Conservation (phyloP, 2,888 invertebrate genomes). For the Apodemia duryi region DNA sequence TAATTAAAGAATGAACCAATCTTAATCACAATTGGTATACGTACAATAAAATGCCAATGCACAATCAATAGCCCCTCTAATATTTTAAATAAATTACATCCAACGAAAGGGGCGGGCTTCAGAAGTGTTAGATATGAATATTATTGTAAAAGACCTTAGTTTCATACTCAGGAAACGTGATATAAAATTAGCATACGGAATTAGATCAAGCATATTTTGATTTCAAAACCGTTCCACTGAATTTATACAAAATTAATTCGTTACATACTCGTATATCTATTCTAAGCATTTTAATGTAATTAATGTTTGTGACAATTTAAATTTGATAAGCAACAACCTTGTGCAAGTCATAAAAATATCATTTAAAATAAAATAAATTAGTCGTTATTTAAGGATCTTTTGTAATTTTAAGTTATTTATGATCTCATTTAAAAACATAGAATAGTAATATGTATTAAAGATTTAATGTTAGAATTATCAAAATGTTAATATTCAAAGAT, state of each 20-base stretch:
- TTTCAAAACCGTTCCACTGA: not conserved
- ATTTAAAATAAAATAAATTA: not conserved
- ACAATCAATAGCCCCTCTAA: too few relatives aligned
- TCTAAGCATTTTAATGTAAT: not conserved
- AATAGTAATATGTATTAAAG: not conserved
- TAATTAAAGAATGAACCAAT: too few relatives aligned
- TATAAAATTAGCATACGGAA: not conserved
- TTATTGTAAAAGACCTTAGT: too few relatives aligned
- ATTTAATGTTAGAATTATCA: too few relatives aligned
- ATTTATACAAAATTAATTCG: slow-evolving; percentile 1
- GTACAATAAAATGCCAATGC: too few relatives aligned
- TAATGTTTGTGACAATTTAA: slow-evolving; percentile 2
- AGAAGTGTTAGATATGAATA: too few relatives aligned
- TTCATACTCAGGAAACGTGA: not conserved
- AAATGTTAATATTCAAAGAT: too few relatives aligned
- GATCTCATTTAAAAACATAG: not conserved
- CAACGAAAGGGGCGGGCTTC: too few relatives aligned
- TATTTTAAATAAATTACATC: too few relatives aligned
- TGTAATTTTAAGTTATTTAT: not conserved
- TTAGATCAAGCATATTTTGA: not conserved
- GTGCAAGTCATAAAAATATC: slow-evolving; percentile 5
- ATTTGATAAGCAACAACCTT: slow-evolving; percentile 2
- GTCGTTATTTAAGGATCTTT: not conserved
- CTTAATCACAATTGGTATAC: too few relatives aligned
- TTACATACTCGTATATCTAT: not conserved